These are phyloP conservation scores for Vultur gryphus DNA, from an alignment of 2,797 vertebrate genomes.

Conservation along the genomic window DNA sequence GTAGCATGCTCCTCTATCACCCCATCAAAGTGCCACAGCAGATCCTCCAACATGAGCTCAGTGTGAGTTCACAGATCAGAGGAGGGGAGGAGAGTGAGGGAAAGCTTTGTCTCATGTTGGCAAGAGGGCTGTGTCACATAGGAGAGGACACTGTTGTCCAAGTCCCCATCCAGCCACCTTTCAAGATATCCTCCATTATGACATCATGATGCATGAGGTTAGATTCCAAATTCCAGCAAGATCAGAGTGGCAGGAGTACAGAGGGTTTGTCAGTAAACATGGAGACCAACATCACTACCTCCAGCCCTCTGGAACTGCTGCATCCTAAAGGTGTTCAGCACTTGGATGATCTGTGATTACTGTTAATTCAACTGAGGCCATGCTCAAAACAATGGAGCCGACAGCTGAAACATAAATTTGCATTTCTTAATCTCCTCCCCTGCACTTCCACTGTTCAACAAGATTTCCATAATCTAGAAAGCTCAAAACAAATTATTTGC, in stretches of 20 bases:
- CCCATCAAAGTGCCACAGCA: not conserved
- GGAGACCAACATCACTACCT: not conserved
- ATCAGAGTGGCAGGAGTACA: not conserved
- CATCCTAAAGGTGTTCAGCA: not conserved
- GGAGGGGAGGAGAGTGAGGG: not conserved
- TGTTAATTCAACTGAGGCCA: not conserved
- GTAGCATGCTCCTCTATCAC: not conserved
- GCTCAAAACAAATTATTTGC: not conserved
- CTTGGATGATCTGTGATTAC: not conserved
- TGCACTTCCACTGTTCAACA: not conserved
- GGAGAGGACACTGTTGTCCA: not conserved
- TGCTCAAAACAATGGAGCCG: not conserved
- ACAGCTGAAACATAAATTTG: not conserved
- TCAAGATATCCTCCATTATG: not conserved
- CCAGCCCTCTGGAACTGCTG: not conserved
- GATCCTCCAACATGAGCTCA: not conserved
- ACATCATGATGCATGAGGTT: not conserved
- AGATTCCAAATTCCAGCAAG: not conserved
- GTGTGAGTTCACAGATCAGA: not conserved
- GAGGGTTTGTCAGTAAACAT: not conserved
- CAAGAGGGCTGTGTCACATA: not conserved
- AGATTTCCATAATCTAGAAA: not conserved
- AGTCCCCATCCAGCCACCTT: not conserved
- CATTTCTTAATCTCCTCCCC: not conserved
- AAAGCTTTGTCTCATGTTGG: not conserved